Percentiles rank a stretch among this genome's conserved stretches.
Conservation (phyloP, 2,113 vertebrate species). For the Nettapus auritus region DNA sequence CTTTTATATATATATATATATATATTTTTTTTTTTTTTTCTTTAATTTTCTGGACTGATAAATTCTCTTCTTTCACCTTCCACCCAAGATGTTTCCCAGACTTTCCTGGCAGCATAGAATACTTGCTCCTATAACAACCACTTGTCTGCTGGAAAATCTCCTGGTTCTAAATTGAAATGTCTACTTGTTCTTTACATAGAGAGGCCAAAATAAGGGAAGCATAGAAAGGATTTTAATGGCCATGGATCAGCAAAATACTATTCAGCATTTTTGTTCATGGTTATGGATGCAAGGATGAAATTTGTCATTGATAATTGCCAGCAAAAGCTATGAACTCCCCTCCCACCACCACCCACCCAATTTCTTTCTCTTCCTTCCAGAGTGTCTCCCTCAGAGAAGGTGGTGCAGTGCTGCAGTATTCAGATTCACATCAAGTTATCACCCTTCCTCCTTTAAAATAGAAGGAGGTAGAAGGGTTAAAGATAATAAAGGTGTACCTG, state of each 20-base stretch:
- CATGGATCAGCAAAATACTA: neutral
- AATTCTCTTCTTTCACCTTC: neutral
- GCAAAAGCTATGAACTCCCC: neutral
- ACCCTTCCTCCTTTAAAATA: neutral
- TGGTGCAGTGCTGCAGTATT: neutral
- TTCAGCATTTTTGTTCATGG: neutral
- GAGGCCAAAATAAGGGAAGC: neutral
- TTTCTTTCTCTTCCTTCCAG: neutral
- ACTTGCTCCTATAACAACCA: neutral
- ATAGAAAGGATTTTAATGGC: neutral
- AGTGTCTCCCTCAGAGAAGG: neutral
- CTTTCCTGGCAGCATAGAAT: neutral
- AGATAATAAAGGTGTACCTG: neutral
- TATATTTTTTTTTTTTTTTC: no score
- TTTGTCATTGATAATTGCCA: neutral
- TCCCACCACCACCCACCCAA: rapidly evolving
- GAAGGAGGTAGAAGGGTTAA: neutral
- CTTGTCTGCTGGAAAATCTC: neutral
- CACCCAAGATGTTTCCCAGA: neutral
- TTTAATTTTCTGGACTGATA: neutral
- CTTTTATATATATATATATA: no score
- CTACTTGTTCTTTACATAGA: neutral
- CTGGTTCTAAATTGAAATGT: neutral
- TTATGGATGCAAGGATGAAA: neutral
- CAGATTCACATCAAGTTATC: neutral